phyloP scores from a whole-genome alignment of 2,797 vertebrate genomes.

The Catostomus latipinnis region DNA sequence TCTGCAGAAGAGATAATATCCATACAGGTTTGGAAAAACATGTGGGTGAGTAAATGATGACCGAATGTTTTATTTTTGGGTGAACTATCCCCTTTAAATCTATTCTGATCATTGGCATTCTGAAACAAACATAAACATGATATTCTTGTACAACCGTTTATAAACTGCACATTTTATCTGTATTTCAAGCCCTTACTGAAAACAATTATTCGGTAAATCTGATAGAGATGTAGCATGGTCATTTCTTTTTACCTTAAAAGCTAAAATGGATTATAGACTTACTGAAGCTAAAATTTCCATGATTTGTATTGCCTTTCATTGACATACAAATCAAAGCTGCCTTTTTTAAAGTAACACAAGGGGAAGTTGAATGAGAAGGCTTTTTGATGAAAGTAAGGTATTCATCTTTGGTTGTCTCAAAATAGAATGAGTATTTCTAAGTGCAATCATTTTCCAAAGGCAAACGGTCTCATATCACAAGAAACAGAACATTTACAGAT shows the following conservation, averaged over 20 bases:
- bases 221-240: no score
- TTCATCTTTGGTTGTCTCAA: slow-evolving; percentile 30
- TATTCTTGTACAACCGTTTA: background rate
- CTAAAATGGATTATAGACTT: background rate
- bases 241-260: background rate
- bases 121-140: no score
- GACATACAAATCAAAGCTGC: slow-evolving; percentile 25
- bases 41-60: no score
- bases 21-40: no score
- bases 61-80: no score
- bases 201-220: no score
- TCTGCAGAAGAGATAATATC: no score
- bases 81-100: no score
- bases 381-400: slow-evolving; percentile 33
- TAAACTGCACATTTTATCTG: background rate
- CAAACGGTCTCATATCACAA: slow-evolving; percentile 33
- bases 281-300: background rate
- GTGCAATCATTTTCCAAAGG: slow-evolving; percentile 29
- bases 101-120: no score
- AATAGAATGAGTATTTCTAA: slow-evolving; percentile 41
- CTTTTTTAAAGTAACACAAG: slow-evolving; percentile 18
- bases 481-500: slow-evolving; percentile 7
- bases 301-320: slow-evolving; percentile 2
- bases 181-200: no score
- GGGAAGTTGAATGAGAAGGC: slow-evolving; percentile 18